Evolutionary conservation across 2,888 invertebrate species (phyloP).

Genomic region (Sphaerophoria taeniata): DNA sequence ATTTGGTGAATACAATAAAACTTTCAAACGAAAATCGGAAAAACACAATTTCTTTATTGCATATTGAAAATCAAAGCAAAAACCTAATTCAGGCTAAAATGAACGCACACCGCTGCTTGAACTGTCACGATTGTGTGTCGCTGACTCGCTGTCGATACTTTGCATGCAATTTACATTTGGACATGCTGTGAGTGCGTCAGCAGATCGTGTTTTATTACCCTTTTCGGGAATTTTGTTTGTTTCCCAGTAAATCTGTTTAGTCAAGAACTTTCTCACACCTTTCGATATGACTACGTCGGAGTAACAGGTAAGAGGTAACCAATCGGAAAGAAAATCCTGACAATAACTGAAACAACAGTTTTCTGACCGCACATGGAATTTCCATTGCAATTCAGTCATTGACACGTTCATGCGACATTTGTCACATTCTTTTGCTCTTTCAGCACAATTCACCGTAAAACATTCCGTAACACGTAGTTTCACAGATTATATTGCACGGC

Average conservation of each 20-base stretch:
- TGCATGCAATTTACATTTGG: constrained; percentile 46
- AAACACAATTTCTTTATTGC: constrained; percentile 14
- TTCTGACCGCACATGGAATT: constrained; percentile 52
- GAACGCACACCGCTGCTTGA: constrained; percentile 48
- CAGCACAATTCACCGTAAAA: constrained; percentile 54
- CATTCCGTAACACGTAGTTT: constrained; percentile 68
- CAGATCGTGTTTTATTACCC: constrained; percentile 68
- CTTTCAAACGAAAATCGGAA: constrained; percentile 27
- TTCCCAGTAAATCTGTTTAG: constrained; percentile 23
- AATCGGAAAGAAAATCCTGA: constrained; percentile 69
- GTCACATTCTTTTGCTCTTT: constrained; percentile 66
- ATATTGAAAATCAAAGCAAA: constrained; percentile 25
- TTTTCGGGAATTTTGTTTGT: constrained; percentile 43
- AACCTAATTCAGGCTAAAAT: constrained; percentile 46
- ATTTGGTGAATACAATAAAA: constrained; percentile 67
- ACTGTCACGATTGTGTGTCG: constrained; percentile 52
- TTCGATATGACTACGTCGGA: not conserved
- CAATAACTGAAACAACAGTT: constrained; percentile 20
- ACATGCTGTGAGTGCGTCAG: constrained; percentile 42
- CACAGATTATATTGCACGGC: constrained; percentile 21
- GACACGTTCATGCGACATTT: constrained; percentile 73
- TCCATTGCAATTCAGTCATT: constrained; percentile 65
- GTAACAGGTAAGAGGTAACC: constrained; percentile 3
- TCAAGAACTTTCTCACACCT: constrained; percentile 8
- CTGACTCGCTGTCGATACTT: constrained; percentile 42